These are phyloP conservation scores for Dendronephthya gigantea DNA, from an alignment of 64 coral and sea anemone genomes.

Conservation along the genomic window DNA sequence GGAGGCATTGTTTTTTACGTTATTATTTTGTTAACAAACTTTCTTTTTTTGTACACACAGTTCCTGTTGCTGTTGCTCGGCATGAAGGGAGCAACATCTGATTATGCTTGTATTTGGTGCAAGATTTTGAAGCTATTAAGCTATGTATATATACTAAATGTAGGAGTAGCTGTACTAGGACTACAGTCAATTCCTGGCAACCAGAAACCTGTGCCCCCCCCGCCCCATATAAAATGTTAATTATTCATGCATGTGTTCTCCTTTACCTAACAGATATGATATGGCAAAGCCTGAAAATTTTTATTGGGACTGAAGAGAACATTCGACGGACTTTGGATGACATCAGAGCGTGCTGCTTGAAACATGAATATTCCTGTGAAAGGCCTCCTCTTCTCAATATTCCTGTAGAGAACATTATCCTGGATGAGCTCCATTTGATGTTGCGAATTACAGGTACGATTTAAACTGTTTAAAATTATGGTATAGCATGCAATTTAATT, in stretches of 20 bases:
- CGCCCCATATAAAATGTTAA: neutral
- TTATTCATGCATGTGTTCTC: neutral
- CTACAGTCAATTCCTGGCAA: no score
- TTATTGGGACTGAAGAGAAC: neutral
- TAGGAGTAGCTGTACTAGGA: no score
- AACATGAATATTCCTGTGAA: neutral
- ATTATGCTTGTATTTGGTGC: no score
- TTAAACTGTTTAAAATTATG: no score
- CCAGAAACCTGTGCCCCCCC: neutral
- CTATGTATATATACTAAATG: neutral
- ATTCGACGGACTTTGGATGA: neutral
- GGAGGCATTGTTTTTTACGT: neutral
- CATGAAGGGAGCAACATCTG: no score
- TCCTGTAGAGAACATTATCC: neutral
- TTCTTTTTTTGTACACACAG: neutral
- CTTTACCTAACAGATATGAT: neutral
- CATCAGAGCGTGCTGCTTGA: neutral
- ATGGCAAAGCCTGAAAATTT: neutral
- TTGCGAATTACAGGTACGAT: neutral
- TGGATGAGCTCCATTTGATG: slow-evolving; percentile 14
- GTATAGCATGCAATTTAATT: neutral
- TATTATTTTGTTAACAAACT: neutral
- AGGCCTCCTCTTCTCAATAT: neutral
- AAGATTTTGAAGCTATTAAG: neutral
- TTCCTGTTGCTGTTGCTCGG: neutral